Evolutionary conservation across 2,888 invertebrate species (phyloP).

Genomic region (Diaphora mendica): DNA sequence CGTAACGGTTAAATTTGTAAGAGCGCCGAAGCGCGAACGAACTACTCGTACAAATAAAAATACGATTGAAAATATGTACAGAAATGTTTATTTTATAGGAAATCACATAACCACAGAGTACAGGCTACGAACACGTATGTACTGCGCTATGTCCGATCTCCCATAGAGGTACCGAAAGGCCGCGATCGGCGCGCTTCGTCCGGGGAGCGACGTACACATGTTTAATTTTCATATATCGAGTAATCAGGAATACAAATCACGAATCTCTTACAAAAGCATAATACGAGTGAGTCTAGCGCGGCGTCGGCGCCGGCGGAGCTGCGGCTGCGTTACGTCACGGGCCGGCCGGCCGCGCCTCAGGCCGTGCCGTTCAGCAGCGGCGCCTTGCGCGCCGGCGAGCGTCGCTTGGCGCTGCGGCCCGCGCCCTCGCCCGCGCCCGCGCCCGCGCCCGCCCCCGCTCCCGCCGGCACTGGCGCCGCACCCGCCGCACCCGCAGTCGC

Average conservation of each 20-base stretch:
- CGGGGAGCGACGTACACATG: constrained; percentile 81
- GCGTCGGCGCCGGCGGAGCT: constrained; percentile 32
- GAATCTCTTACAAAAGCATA: constrained; percentile 86
- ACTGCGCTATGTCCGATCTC: constrained; percentile 72
- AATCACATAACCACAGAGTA: constrained; percentile 77
- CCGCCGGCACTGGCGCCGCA: constrained; percentile 47
- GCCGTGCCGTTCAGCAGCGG: constrained; percentile 35
- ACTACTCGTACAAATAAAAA: constrained; percentile 76
- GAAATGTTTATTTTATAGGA: constrained; percentile 84
- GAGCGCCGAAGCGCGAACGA: constrained; percentile 45
- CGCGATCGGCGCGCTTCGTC: constrained; percentile 72
- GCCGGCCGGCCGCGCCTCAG: constrained; percentile 25
- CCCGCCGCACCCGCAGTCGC: constrained; percentile 47
- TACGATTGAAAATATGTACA: constrained; percentile 85
- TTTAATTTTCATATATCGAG: constrained; percentile 81
- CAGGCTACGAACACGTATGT: constrained; percentile 71
- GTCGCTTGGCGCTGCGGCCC: constrained; percentile 49
- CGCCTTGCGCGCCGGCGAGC: constrained; percentile 22
- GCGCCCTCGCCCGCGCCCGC: constrained; percentile 57
- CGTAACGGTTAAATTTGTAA: constrained; percentile 39
- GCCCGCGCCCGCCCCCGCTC: constrained; percentile 53
- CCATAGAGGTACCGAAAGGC: constrained; percentile 71
- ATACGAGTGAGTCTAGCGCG: constrained; percentile 77
- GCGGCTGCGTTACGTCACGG: constrained; percentile 53
- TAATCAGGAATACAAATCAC: constrained; percentile 86